These are phyloP conservation scores for Limenitis camilla DNA, from an alignment of 2,888 invertebrate species.

Conservation along the genomic window DNA sequence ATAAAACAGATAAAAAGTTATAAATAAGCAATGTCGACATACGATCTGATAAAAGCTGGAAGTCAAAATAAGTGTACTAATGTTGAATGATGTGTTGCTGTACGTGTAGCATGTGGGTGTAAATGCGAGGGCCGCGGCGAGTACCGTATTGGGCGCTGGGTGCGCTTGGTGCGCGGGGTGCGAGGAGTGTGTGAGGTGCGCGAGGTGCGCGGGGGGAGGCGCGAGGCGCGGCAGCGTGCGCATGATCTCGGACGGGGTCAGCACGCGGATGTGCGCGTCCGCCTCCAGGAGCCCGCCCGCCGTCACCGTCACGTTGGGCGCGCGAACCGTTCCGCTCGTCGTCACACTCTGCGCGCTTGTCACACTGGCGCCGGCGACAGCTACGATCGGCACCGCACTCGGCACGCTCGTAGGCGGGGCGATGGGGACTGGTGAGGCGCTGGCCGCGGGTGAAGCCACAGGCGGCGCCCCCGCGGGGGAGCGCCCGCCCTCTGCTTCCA, in stretches of 20 bases:
- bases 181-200: slow-evolving; percentile 32
- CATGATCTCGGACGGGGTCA: slow-evolving; percentile 93
- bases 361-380: slow-evolving; percentile 23
- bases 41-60: too few species aligned
- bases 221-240: slow-evolving; percentile 90
- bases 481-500: slow-evolving; percentile 43
- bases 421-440: slow-evolving; percentile 55
- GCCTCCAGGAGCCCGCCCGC: slow-evolving; percentile 75
- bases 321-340: slow-evolving; percentile 63
- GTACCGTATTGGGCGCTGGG: slow-evolving; percentile 22
- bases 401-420: slow-evolving; percentile 27
- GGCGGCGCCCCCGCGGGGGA: slow-evolving; percentile 29
- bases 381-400: slow-evolving; percentile 26
- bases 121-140: slow-evolving; percentile 19
- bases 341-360: slow-evolving; percentile 15
- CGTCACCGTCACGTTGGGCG: slow-evolving; percentile 81
- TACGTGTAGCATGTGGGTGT: slow-evolving; percentile 14
- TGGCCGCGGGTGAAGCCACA: slow-evolving; percentile 23
- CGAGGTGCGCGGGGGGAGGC: slow-evolving; percentile 67
- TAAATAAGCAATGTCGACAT: too few species aligned
- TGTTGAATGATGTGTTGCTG: background rate
- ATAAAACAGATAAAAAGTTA: too few species aligned
- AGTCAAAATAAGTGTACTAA: background rate
- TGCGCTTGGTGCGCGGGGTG: slow-evolving; percentile 19
- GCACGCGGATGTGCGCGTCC: slow-evolving; percentile 90